A percentile compares a stretch with the other conserved stretches of the same genome.
phyloP scores from a whole-genome alignment of 2,888 invertebrate genomes.

The Hipparchia semele region DNA sequence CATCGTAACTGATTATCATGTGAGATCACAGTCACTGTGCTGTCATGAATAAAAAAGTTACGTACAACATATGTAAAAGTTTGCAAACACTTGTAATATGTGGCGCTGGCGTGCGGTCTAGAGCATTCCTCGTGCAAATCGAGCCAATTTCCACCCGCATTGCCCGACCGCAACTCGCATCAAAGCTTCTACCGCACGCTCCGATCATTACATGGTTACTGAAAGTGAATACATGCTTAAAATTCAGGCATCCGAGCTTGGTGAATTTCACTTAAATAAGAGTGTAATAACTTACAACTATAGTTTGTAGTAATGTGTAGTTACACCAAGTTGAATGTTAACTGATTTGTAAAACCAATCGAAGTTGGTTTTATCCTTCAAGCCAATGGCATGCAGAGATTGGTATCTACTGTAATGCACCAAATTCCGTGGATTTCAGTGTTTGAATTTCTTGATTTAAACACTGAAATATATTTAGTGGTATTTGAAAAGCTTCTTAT shows the following conservation, averaged over 20 bases:
- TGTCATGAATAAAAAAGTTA: neutral
- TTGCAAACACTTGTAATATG: slow-evolving; percentile 29
- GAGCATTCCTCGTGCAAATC: slow-evolving; percentile 65
- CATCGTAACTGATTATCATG: no score
- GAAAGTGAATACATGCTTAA: slow-evolving; percentile 52
- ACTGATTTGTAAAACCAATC: neutral
- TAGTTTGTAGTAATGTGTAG: neutral
- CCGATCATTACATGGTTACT: slow-evolving; percentile 59
- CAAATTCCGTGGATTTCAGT: no score
- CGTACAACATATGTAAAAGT: neutral
- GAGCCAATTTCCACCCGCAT: slow-evolving; percentile 75
- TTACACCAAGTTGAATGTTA: neutral
- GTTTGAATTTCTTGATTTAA: no score
- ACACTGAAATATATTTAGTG: no score
- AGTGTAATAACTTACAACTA: neutral
- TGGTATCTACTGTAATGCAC: no score
- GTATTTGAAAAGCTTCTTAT: no score
- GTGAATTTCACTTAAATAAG: slow-evolving; percentile 34
- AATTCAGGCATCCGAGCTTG: slow-evolving; percentile 38
- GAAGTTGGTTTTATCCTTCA: neutral
- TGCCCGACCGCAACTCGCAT: slow-evolving; percentile 73
- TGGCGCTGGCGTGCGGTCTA: slow-evolving; percentile 50
- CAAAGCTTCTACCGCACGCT: slow-evolving; percentile 72
- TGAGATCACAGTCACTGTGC: no score
- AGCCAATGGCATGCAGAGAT: neutral